These are phyloP conservation scores for Chaetodon trifasciatus DNA, from an alignment of 2,797 vertebrate species.

Conservation along the genomic window DNA sequence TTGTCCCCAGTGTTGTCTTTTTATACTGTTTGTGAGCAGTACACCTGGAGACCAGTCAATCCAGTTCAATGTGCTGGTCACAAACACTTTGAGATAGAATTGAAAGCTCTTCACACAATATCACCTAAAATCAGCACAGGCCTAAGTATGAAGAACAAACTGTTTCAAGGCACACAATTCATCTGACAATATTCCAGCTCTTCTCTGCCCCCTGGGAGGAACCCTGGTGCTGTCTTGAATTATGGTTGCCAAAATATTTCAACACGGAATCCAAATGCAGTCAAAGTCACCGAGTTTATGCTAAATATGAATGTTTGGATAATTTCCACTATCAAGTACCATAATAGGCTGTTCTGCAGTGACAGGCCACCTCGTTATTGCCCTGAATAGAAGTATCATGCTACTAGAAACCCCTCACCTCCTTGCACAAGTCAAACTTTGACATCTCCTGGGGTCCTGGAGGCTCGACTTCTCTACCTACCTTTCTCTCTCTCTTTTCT, in stretches of 20 bases:
- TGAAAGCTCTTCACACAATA: too few relatives aligned
- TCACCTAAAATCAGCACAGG: too few relatives aligned
- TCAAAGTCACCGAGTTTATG: slow-evolving; percentile 89
- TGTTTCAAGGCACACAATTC: background rate
- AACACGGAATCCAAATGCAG: slow-evolving; percentile 64
- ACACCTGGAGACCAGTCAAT: too few relatives aligned
- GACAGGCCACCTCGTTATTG: slow-evolving; percentile 72
- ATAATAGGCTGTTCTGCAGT: slow-evolving; percentile 71
- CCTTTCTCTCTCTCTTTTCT: background rate
- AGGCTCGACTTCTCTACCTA: background rate
- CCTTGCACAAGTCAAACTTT: slow-evolving; percentile 2
- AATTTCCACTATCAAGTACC: slow-evolving; percentile 75
- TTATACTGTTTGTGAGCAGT: too few relatives aligned
- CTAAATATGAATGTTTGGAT: slow-evolving; percentile 85
- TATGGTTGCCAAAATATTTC: background rate
- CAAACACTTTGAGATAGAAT: too few relatives aligned
- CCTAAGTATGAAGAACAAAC: background rate
- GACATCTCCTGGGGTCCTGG: slow-evolving; percentile 5
- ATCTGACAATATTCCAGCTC: background rate
- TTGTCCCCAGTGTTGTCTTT: too few relatives aligned
- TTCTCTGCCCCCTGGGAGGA: slow-evolving; percentile 22
- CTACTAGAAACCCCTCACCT: slow-evolving; percentile 57
- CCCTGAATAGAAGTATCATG: slow-evolving; percentile 76
- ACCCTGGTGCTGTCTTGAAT: slow-evolving; percentile 55
- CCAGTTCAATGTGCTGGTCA: too few relatives aligned